Evolutionary conservation across 1,140 invertebrate genomes (phyloP), one percentile per base, ranked within the genome.

Genomic region (Drosophila lowei): DNA sequence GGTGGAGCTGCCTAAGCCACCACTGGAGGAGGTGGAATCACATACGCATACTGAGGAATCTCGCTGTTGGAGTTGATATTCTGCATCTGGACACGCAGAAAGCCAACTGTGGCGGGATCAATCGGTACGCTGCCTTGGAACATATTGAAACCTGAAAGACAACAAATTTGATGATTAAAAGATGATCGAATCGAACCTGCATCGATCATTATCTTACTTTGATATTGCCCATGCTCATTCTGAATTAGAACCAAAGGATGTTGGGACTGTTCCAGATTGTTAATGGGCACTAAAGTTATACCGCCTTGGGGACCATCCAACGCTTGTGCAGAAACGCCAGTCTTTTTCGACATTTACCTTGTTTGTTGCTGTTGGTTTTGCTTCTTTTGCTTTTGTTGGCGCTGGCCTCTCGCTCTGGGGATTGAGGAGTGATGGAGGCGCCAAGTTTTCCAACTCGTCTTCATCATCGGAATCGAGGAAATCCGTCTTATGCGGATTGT

Each of bases 221-320:
- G 90, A 49, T 64, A 83, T 41, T 73, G 70, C 5, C 90, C 90
- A 3, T 71, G 70, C 25, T 85, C 80, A 8, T 89, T 90, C 23
- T 78, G 74, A 9, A 91, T 64, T 6, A 90, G 42, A 0, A 91
- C 67, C 11, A 90, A 28, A 3, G 75, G 66, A 73, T 77, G 66
- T 41, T 79, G 38, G 2, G 65, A 63, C 7, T 72, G 58, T 30
- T 61, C 47, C 7, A 66, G 34, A 46, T 78, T 78, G 25, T 44
- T 50, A 1, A 79, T 47, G 3, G 59, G 64, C 21, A 81, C 81
- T n/a, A 85, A 41, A 0, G 42, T 76, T 0, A 68, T n/a, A 8
- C 21, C 25, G 3, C 54, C 25, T 7, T 6, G 43, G 9, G 30
- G 6, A 13, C 11, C 34, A 13, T 5, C 34, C 11, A 3, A 41